phyloP scores from a whole-genome alignment of 2,113 vertebrate genomes.

The Callorhinus ursinus region DNA sequence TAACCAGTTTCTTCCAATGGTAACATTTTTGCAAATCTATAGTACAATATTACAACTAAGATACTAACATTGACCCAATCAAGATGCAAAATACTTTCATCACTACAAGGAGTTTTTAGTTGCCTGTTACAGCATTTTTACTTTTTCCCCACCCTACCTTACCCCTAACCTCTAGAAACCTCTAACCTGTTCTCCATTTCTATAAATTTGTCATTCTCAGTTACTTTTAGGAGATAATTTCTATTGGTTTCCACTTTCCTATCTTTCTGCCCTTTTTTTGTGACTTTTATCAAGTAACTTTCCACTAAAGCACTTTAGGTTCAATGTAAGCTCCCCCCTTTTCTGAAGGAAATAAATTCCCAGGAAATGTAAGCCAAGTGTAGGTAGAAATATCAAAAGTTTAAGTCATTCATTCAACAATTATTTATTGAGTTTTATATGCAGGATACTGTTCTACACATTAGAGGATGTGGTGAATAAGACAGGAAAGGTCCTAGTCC shows the following conservation, averaged over 20 bases:
- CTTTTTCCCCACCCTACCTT: not conserved
- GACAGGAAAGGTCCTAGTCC: not conserved
- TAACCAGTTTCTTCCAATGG: not conserved
- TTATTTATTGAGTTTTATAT: not conserved
- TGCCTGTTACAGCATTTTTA: not conserved
- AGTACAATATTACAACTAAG: not conserved
- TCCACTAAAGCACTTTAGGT: not conserved
- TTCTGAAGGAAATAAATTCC: not conserved
- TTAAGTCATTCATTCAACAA: not conserved
- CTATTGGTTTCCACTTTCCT: not conserved
- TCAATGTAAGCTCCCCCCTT: not conserved
- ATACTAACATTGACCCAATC: not conserved
- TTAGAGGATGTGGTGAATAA: not conserved
- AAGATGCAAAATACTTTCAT: not conserved
- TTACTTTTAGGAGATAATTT: not conserved
- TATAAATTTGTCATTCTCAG: not conserved
- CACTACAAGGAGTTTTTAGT: not conserved
- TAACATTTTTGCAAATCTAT: not conserved
- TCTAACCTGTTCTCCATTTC: not conserved
- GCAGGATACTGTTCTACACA: not conserved
- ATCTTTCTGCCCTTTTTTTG: not conserved
- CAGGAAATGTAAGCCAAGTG: not conserved
- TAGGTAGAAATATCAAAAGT: not conserved
- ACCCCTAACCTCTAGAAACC: not conserved
- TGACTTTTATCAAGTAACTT: conserved; percentile 26